Conservation (phyloP, 1,140 invertebrate species). For the Bombus pyrosoma region DNA sequence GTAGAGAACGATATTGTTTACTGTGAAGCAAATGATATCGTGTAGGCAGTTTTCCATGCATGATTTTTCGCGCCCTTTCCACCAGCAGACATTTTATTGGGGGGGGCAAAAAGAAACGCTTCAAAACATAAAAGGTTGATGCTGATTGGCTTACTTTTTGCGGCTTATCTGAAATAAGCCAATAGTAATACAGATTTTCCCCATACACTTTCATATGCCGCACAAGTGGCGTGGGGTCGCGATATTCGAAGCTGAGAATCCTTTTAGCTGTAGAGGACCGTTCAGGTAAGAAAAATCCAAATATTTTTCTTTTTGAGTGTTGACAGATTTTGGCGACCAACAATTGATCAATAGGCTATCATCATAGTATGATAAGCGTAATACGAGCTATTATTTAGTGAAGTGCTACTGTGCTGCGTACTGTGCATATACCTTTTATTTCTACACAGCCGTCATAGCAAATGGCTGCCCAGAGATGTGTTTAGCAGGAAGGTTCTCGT, state of each 20-base stretch:
- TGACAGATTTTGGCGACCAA: conserved; percentile 79
- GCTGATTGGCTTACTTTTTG: conserved; percentile 84
- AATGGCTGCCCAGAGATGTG: conserved; percentile 79
- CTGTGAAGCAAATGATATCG: not conserved
- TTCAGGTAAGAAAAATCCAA: conserved; percentile 85
- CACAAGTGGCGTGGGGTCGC: conserved; percentile 86
- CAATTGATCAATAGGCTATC: conserved; percentile 15
- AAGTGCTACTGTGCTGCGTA: conserved; percentile 69
- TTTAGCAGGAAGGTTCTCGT: conserved; percentile 49
- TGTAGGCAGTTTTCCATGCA: conserved; percentile 46
- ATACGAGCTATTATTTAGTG: conserved; percentile 52
- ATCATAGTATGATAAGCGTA: conserved; percentile 36
- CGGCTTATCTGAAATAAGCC: conserved; percentile 85
- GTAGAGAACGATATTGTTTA: not conserved
- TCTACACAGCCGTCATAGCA: conserved; percentile 77
- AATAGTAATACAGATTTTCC: conserved; percentile 82
- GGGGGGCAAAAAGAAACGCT: conserved; percentile 82
- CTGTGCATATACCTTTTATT: conserved; percentile 74
- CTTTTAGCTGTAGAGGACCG: conserved; percentile 83
- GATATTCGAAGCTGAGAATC: conserved; percentile 85
- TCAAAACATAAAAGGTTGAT: conserved; percentile 80
- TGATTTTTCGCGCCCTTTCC: conserved; percentile 73
- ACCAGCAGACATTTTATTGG: conserved; percentile 70
- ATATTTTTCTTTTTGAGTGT: conserved; percentile 80
- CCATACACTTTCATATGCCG: conserved; percentile 83